These are phyloP conservation scores for Chrosomus eos DNA, from an alignment of 2,797 vertebrate genomes.

Conservation along the genomic window DNA sequence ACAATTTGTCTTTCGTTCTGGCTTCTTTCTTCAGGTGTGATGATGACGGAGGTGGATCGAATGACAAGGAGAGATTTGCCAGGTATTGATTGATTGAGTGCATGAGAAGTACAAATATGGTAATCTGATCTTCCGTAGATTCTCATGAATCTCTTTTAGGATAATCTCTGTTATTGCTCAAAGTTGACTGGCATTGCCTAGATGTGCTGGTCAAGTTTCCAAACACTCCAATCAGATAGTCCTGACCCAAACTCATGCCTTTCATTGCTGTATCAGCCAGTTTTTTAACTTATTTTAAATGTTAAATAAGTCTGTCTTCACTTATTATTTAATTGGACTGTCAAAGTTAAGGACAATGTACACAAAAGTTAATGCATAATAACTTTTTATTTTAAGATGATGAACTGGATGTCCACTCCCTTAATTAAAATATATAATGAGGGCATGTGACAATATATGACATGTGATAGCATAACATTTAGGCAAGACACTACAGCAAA, in stretches of 20 bases:
- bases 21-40: constrained; percentile 82
- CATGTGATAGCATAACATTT: not conserved
- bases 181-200: not conserved
- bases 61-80: constrained; percentile 95
- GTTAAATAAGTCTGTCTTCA: not conserved
- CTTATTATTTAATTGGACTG: not conserved
- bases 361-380: not conserved
- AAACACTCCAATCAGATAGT: not conserved
- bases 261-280: not conserved
- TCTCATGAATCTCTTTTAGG: not conserved
- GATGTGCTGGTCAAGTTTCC: not conserved
- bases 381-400: not conserved
- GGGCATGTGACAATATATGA: not conserved
- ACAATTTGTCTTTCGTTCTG: constrained; percentile 29
- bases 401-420: not conserved
- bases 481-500: not conserved
- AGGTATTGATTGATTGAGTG: constrained; percentile 80
- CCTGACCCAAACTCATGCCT: not conserved
- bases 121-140: too few species aligned
- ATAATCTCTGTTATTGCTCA: not conserved
- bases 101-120: not conserved
- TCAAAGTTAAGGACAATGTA: not conserved
- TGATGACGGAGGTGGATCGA: constrained; percentile 85
- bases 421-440: not conserved
- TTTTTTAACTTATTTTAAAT: not conserved